These are phyloP conservation scores for Heliconius eleuchia DNA, from an alignment of 1,140 invertebrate genomes.

Conservation along the genomic window DNA sequence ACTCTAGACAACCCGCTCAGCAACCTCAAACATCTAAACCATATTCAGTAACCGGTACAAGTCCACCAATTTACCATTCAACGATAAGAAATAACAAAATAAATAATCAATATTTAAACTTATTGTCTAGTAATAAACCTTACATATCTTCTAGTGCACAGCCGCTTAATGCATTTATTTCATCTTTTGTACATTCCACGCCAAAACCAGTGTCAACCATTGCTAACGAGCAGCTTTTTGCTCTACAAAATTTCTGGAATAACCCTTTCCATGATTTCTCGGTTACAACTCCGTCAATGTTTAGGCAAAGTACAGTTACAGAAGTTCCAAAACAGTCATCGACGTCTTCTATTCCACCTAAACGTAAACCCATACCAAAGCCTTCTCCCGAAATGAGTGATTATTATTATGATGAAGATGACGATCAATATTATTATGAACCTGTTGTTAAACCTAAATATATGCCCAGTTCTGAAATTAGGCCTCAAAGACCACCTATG, in stretches of 20 bases:
- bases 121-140: constrained; percentile 52
- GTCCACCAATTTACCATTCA: constrained; percentile 46
- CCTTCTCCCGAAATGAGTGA: constrained; percentile 81
- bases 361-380: constrained; percentile 77
- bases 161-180: constrained; percentile 46
- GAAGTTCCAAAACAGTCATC: constrained; percentile 45
- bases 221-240: constrained; percentile 60
- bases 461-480: constrained; percentile 83
- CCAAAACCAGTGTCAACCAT: constrained; percentile 59
- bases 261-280: constrained; percentile 49
- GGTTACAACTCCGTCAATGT: constrained; percentile 39
- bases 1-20: constrained; percentile 37
- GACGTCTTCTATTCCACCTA: constrained; percentile 44
- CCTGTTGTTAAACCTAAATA: constrained; percentile 82
- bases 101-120: constrained; percentile 41
- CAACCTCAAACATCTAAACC: constrained; percentile 28
- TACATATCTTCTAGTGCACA: constrained; percentile 53
- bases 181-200: constrained; percentile 55
- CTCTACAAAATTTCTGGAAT: constrained; percentile 67
- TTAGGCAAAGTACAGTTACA: constrained; percentile 48
- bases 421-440: constrained; percentile 80
- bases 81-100: constrained; percentile 56
- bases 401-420: constrained; percentile 81
- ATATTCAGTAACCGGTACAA: constrained; percentile 47
- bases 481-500: constrained; percentile 75